Conservation (phyloP, 2,113 vertebrate species). For the Actenoides hombroni region DNA sequence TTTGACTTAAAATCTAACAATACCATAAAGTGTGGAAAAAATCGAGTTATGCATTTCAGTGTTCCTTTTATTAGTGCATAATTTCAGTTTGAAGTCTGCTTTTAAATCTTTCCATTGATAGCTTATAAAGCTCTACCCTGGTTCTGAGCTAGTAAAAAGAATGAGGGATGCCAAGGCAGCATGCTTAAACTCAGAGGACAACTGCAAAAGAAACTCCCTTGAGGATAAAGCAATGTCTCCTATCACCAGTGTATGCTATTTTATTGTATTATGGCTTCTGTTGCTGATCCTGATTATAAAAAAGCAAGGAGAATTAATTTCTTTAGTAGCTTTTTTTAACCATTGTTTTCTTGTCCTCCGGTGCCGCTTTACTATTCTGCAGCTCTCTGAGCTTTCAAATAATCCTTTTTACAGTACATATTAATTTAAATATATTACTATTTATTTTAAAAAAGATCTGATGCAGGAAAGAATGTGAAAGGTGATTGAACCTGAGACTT, state of each 20-base stretch:
- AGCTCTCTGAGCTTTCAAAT: neutral
- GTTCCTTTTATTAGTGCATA: neutral
- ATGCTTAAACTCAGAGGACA: neutral
- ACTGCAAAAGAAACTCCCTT: slow-evolving; percentile 13
- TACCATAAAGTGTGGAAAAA: neutral
- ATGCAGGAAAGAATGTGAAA: neutral
- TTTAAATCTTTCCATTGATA: neutral
- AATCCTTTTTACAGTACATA: neutral
- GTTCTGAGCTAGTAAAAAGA: neutral
- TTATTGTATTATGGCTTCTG: neutral
- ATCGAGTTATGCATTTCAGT: neutral
- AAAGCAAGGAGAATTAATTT: neutral
- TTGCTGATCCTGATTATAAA: neutral
- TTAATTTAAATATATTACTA: neutral
- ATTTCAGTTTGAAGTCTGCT: neutral
- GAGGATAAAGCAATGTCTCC: neutral
- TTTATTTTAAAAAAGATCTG: neutral
- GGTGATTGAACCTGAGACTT: neutral
- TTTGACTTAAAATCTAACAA: neutral
- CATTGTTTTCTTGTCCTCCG: neutral
- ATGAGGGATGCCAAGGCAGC: neutral
- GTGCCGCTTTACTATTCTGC: neutral
- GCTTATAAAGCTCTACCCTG: neutral
- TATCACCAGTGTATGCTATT: neutral
- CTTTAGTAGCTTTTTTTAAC: neutral